Evolutionary conservation across 2,113 vertebrate genomes (phyloP), one percentile per base, ranked within the genome.

Genomic region (Upupa epops): DNA sequence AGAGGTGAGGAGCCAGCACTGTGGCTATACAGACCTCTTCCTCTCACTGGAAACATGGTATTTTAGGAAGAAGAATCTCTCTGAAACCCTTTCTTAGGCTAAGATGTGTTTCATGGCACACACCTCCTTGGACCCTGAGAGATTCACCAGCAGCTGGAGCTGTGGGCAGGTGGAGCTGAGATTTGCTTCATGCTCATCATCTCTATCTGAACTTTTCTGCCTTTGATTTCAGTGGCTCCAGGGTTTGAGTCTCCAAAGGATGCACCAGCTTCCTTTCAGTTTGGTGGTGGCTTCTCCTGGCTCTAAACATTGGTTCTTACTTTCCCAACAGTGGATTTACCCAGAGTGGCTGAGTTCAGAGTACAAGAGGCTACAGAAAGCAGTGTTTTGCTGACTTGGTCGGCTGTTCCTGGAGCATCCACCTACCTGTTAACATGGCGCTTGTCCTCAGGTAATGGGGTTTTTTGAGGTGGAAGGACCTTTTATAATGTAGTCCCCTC

Each of bases 361-460:
- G 87, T 97, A 24, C 89, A 96, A 79, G 98, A 98, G 84, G 96
- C 92, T 4, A 94, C 96, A 0, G 97, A 98, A 78, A 96, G 96
- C 91, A 98, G 97, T 31, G 9, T 97, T 55, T 64, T 97, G 73
- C 94, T 99, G 34, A 98, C 97, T 88, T 99, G 98, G 98, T 94
- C 52, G 1, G 95, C 94, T 2, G 98, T 98, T 22, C 91, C 95
- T 6, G 98, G 96, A 16, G 97, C 93, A 72, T 98, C 98, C 19
- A 97, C 80, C 1, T 99, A 98, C 61, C 83, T 95, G 1, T 95
- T 99, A 32, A 95, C 94, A 6, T 99, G 98, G 98, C 97, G 96
- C 36, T 97, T 97, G 82, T 96, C 98, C 84, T 98, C 98, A 98
- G 98, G 98, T 99, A 86, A 86, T 0, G 29, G 24, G 11, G 8